Conservation (phyloP, 2,888 invertebrate genomes). For the Dicycla oo region DNA sequence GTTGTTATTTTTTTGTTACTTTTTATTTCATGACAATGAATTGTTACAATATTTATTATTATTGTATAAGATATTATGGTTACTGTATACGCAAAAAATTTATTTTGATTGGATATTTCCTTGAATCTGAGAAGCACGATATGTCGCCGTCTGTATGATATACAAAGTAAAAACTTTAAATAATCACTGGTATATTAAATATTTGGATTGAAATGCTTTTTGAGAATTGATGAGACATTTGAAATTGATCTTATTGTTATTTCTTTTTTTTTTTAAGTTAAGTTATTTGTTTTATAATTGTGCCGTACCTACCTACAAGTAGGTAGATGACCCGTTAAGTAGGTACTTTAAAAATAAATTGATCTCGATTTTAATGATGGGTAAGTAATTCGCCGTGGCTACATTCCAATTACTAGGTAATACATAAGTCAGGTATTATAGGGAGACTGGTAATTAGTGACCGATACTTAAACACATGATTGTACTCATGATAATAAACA, state of each 20-base stretch:
- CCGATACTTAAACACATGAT: too few species aligned
- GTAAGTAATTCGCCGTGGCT: slow-evolving; percentile 65
- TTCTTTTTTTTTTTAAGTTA: slow-evolving; percentile 28
- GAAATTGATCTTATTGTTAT: slow-evolving; percentile 50
- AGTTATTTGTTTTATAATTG: slow-evolving; percentile 42
- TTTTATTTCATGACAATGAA: slow-evolving; percentile 50
- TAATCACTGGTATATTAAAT: slow-evolving; percentile 57
- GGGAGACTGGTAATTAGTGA: too few species aligned
- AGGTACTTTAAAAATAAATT: slow-evolving; percentile 47
- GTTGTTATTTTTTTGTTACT: slow-evolving; percentile 66
- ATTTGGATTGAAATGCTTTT: slow-evolving; percentile 57
- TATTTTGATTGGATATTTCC: slow-evolving; percentile 53
- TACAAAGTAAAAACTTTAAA: slow-evolving; percentile 51
- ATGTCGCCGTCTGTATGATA: slow-evolving; percentile 68
- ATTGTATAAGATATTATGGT: slow-evolving; percentile 51
- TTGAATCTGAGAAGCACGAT: slow-evolving; percentile 58
- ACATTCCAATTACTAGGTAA: slow-evolving; percentile 76
- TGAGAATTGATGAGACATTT: slow-evolving; percentile 52
- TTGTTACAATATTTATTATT: slow-evolving; percentile 68
- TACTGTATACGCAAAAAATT: slow-evolving; percentile 53
- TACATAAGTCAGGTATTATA: slow-evolving; percentile 49
- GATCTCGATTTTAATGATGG: slow-evolving; percentile 63
- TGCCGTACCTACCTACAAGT: too few species aligned
- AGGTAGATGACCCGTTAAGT: slow-evolving; percentile 44
- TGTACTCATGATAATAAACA: too few species aligned